A percentile compares a stretch with the other conserved stretches of the same genome.
These are phyloP conservation scores for Onchidella celtica DNA, from an alignment of 2,888 invertebrate genomes.

Conservation along the genomic window DNA sequence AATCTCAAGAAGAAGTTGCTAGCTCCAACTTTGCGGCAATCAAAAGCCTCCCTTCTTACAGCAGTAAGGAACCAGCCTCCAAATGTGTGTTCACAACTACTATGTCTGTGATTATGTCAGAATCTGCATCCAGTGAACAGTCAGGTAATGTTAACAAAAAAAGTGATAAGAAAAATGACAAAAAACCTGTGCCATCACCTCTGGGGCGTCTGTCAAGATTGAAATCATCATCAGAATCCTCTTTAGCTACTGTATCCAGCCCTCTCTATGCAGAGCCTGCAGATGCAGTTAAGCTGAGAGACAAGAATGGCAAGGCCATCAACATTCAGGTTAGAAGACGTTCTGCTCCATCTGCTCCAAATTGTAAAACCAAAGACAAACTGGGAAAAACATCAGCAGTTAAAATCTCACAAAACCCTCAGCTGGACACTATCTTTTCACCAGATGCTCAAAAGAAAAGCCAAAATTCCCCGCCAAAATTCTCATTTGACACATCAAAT, in stretches of 20 bases:
- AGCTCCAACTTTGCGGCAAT: neutral
- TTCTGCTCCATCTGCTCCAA: conserved; percentile 61
- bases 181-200: conserved; percentile 17
- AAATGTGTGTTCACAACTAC: conserved; percentile 45
- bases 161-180: neutral
- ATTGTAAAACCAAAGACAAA: neutral
- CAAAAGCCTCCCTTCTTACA: neutral
- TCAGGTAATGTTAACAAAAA: neutral
- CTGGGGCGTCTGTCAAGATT: conserved; percentile 50
- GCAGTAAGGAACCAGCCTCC: conserved; percentile 1
- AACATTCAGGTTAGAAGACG: conserved; percentile 61
- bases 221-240: conserved; percentile 60
- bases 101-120: conserved; percentile 45
- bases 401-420: conserved; percentile 37
- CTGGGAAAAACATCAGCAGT: neutral
- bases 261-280: conserved; percentile 81
- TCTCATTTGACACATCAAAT: conserved; percentile 26
- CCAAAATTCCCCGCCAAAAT: conserved; percentile 24
- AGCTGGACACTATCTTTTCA: conserved; percentile 63
- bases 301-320: conserved; percentile 54
- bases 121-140: conserved; percentile 18
- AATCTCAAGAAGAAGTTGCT: neutral
- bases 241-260: conserved; percentile 62
- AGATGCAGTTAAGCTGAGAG: conserved; percentile 69
- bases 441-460: conserved; percentile 42